Conservation (phyloP, 2,113 vertebrate genomes). For the Aramus guarauna region DNA sequence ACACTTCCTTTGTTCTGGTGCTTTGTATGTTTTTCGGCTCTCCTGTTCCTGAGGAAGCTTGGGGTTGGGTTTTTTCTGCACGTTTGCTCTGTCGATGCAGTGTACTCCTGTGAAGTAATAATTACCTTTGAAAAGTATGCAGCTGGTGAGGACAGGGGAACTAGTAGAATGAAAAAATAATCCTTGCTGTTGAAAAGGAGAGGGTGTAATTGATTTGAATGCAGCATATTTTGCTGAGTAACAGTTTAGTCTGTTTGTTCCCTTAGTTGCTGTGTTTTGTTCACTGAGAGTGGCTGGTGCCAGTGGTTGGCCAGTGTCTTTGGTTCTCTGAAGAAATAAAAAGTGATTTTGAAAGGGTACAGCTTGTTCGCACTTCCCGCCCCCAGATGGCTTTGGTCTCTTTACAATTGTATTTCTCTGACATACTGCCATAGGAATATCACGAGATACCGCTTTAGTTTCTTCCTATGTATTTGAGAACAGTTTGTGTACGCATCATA, state of each 20-base stretch:
- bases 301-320: background rate
- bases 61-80: background rate
- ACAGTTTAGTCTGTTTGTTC: background rate
- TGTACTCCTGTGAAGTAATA: background rate
- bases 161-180: background rate
- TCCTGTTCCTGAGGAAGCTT: background rate
- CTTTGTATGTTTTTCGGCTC: accelerated
- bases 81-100: no score
- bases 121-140: accelerated
- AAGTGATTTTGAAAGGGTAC: background rate
- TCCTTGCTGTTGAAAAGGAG: background rate
- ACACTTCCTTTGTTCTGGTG: accelerated
- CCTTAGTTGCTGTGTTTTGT: background rate
- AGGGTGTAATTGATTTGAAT: no score
- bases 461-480: background rate
- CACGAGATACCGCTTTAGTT: background rate
- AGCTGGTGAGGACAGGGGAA: background rate
- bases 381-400: background rate
- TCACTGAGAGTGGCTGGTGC: background rate
- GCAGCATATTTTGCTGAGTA: background rate
- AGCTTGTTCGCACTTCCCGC: background rate
- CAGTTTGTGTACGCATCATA: background rate
- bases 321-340: background rate
- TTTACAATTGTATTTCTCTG: background rate
- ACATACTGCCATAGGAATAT: background rate